These are phyloP conservation scores for Lepidothrix coronata DNA, from an alignment of 2,113 vertebrate species.

Conservation along the genomic window DNA sequence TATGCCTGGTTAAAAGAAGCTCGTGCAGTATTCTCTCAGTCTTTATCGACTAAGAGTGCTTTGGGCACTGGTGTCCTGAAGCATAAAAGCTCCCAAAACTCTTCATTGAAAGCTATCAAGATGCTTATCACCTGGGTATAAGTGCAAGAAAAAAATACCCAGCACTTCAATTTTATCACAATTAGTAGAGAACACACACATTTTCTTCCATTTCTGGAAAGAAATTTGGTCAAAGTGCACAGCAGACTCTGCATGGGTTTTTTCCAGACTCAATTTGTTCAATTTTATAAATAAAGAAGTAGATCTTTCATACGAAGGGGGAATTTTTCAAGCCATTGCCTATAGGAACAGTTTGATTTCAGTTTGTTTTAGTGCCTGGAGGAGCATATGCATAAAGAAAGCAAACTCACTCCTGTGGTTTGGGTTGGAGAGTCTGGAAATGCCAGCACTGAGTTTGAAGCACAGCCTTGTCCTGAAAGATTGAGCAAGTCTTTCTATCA, in stretches of 20 bases:
- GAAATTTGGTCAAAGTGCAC: neutral
- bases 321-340: conserved; percentile 49
- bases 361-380: conserved; percentile 46
- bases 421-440: conserved; percentile 26
- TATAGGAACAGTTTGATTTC: conserved; percentile 51
- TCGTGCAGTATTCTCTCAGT: neutral
- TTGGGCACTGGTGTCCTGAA: neutral
- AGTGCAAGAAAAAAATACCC: neutral
- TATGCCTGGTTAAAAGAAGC: conserved; percentile 24
- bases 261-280: neutral
- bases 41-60: neutral
- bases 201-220: neutral
- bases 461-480: neutral
- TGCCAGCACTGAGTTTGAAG: neutral
- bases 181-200: neutral
- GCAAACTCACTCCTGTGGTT: conserved; percentile 53
- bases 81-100: neutral
- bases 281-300: conserved; percentile 32
- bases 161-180: neutral
- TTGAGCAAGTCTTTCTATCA: neutral
- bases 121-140: neutral
- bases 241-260: neutral
- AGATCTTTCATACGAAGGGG: neutral
- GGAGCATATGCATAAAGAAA: conserved; percentile 35
- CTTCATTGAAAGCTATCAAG: neutral